phyloP scores from a whole-genome alignment of 35 echinoderm and acorn worm genomes.

The Acanthaster planci region DNA sequence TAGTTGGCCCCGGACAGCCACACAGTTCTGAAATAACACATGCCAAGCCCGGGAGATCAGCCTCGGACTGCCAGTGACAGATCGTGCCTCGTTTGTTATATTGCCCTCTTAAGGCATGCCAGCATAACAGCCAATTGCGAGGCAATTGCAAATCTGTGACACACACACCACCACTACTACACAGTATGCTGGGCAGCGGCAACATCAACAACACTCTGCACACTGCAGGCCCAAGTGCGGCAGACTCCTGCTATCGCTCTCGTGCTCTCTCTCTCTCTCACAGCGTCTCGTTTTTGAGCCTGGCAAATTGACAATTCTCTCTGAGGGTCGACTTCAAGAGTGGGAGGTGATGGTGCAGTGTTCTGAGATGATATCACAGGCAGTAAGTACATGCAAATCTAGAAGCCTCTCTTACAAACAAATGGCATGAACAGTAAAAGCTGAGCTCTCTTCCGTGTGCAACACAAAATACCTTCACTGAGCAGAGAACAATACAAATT shows the following conservation, averaged over 20 bases:
- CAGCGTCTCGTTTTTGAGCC: conserved; percentile 8
- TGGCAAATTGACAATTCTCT: conserved; percentile 30
- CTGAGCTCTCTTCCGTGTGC: too few species aligned
- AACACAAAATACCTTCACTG: too few species aligned
- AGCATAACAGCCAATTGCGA: conserved; percentile 1
- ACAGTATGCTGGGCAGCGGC: neutral
- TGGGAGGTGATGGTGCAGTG: neutral
- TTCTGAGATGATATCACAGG: conserved; percentile 18
- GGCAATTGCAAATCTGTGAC: conserved; percentile 8
- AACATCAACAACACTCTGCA: conserved; percentile 8
- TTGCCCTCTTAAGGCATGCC: conserved; percentile 28
- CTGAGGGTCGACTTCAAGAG: conserved; percentile 17
- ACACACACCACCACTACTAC: too few species aligned
- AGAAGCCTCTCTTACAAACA: neutral
- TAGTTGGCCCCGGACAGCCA: neutral
- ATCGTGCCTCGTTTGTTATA: conserved; percentile 33
- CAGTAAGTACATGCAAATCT: conserved; percentile 29
- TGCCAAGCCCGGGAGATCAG: neutral
- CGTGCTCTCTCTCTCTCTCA: neutral
- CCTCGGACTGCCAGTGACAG: neutral
- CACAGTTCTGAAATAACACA: conserved; percentile 12
- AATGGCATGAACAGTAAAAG: neutral
- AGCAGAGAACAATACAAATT: too few species aligned
- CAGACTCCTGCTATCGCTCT: neutral
- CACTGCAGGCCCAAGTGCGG: neutral